These are phyloP conservation scores for Penaeus monodon DNA, from an alignment of 2,888 invertebrate genomes.

Conservation along the genomic window DNA sequence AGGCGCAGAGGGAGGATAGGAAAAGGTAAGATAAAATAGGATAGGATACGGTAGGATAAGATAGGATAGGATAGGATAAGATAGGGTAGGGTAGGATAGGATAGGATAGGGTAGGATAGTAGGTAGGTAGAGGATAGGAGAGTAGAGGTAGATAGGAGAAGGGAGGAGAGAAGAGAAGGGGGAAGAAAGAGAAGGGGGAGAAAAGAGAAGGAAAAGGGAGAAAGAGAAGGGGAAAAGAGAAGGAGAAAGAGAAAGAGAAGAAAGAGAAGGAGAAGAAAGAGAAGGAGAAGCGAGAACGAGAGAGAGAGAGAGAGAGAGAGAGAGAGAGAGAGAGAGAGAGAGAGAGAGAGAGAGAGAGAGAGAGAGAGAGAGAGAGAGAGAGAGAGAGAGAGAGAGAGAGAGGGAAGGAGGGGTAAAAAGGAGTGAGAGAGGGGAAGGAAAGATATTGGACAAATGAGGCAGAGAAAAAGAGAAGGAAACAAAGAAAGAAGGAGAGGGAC, in stretches of 20 bases:
- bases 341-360: accelerated
- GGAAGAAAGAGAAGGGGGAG: too few relatives aligned
- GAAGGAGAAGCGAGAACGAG: neutral
- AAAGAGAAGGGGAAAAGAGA: neutral
- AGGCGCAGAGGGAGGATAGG: neutral
- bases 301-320: neutral
- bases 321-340: neutral
- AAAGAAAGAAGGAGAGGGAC: too few relatives aligned
- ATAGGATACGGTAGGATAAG: neutral
- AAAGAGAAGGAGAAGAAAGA: neutral
- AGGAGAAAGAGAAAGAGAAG: neutral
- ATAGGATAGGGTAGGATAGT: neutral
- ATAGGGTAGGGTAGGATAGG: neutral
- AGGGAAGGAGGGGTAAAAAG: too few relatives aligned
- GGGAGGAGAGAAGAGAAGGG: neutral
- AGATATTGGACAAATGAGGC: too few relatives aligned
- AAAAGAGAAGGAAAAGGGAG: neutral
- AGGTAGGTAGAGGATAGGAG: neutral
- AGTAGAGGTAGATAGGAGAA: neutral
- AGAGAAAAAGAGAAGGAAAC: too few relatives aligned
- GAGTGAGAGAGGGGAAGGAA: too few relatives aligned
- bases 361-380: too few relatives aligned
- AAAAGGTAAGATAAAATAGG: neutral
- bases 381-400: too few relatives aligned
- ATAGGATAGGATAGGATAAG: neutral